Evolutionary conservation across 2,113 vertebrate species (phyloP).

Genomic region (Cariama cristata): DNA sequence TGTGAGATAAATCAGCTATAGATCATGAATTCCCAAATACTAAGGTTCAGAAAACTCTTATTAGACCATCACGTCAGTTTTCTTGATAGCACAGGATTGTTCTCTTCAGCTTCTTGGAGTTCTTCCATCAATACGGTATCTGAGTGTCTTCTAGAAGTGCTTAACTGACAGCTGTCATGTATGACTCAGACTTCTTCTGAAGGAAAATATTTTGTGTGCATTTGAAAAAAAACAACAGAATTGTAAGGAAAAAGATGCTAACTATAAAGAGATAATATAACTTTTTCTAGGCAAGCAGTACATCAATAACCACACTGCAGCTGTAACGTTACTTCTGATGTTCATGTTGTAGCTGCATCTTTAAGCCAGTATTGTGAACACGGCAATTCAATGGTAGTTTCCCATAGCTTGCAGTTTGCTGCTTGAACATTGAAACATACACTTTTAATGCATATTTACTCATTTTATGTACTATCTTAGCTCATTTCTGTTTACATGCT

Average conservation of each 20-base stretch:
- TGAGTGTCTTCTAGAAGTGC: conserved; percentile 14
- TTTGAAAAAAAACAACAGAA: background rate
- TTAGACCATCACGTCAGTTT: background rate
- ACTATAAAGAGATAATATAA: background rate
- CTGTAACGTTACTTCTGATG: background rate
- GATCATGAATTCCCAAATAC: background rate
- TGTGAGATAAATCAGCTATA: background rate
- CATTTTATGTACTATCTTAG: background rate
- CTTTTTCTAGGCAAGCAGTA: background rate
- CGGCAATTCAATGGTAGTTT: background rate
- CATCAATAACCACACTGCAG: background rate
- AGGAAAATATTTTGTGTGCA: background rate
- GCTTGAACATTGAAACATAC: background rate
- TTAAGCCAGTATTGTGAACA: background rate
- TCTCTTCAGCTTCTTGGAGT: conserved; percentile 20
- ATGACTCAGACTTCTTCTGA: background rate
- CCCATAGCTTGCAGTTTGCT: background rate
- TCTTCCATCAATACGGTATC: conserved; percentile 13
- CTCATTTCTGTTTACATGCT: background rate
- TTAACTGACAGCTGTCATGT: conserved; percentile 32
- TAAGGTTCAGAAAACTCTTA: background rate
- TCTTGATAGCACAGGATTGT: background rate
- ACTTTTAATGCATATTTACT: background rate
- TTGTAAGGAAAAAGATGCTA: background rate
- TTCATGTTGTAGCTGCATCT: background rate